A percentile compares a stretch with the other conserved stretches of the same genome.
These are phyloP conservation scores for Eilema sororculum DNA, from an alignment of 2,888 invertebrate genomes.

Conservation along the genomic window DNA sequence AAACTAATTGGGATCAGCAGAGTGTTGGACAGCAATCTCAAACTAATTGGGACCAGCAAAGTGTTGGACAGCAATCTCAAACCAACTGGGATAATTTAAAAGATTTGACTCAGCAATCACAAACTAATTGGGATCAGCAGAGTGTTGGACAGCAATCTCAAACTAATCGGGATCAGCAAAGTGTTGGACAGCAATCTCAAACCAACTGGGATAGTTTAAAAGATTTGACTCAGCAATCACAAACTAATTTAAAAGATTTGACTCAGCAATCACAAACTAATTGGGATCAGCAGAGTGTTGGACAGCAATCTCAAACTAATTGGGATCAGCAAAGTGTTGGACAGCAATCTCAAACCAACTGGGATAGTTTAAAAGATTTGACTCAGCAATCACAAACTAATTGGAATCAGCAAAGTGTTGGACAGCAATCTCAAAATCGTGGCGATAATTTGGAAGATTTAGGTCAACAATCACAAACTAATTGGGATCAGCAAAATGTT, in stretches of 20 bases:
- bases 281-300: conserved; percentile 55
- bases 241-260: conserved; percentile 54
- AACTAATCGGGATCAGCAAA: conserved; percentile 47
- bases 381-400: conserved; percentile 52
- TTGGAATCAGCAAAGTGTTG: conserved; percentile 59
- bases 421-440: conserved; percentile 53
- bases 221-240: conserved; percentile 48
- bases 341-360: conserved; percentile 54
- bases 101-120: conserved; percentile 50
- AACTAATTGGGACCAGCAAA: conserved; percentile 55
- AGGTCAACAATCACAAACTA: conserved; percentile 52
- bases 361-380: conserved; percentile 41
- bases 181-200: conserved; percentile 57
- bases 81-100: conserved; percentile 39
- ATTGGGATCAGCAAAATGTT: conserved; percentile 55
- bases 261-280: conserved; percentile 47
- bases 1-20: conserved; percentile 52
- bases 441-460: conserved; percentile 43
- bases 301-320: conserved; percentile 52
- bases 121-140: conserved; percentile 53
- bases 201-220: conserved; percentile 51
- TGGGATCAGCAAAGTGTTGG: conserved; percentile 58
- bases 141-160: conserved; percentile 57
- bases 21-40: conserved; percentile 59
- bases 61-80: conserved; percentile 55